Conservation (phyloP, 2,888 invertebrate genomes). For the Leptinotarsa rubiginosa region DNA sequence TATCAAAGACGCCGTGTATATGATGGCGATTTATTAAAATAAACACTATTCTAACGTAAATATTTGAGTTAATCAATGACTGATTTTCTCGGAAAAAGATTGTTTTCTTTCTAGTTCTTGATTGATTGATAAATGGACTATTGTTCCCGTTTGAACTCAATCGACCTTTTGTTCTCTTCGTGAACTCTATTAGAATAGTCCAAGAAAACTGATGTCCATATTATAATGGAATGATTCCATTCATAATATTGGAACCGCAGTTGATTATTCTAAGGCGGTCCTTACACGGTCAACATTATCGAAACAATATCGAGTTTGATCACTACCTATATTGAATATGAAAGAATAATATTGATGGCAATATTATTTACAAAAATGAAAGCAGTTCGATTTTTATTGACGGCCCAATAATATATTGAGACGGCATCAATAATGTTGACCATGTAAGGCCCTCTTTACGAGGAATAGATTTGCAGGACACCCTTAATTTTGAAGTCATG, state of each 20-base stretch:
- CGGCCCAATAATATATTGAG: no score
- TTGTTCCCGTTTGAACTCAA: constrained; percentile 3
- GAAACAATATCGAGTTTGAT: no score
- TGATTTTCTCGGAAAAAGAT: neutral
- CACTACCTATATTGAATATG: neutral
- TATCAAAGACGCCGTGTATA: neutral
- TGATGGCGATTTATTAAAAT: constrained; percentile 14
- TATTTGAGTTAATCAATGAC: constrained; percentile 7
- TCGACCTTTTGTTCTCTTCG: neutral
- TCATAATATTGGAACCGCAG: neutral
- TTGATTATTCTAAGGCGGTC: no score
- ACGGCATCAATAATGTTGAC: no score
- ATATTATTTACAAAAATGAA: neutral
- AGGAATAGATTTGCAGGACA: no score
- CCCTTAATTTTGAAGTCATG: no score
- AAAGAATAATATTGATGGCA: neutral
- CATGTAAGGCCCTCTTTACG: no score
- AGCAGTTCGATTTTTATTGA: no score
- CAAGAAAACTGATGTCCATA: neutral
- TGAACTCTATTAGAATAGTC: neutral
- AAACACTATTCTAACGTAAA: constrained; percentile 9
- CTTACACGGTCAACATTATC: no score
- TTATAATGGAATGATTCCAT: neutral
- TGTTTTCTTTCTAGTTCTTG: neutral
- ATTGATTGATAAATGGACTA: constrained; percentile 10